Conservation (phyloP, 2,888 invertebrate genomes). For the Cremastinae sp. region DNA sequence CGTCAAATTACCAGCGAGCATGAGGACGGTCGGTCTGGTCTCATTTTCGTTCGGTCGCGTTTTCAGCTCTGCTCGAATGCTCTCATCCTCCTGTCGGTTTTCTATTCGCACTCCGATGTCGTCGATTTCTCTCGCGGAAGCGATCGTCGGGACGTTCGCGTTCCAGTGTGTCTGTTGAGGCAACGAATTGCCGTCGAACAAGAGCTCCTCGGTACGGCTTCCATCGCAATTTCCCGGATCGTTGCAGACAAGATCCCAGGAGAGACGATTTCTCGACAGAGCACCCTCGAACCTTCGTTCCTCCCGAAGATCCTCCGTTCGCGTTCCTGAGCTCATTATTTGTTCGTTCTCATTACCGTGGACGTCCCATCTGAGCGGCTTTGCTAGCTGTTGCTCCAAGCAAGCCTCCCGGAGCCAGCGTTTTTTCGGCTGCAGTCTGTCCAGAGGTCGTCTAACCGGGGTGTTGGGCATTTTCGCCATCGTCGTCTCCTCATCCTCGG, state of each 20-base stretch:
- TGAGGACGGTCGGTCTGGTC: constrained; percentile 82
- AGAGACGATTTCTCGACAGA: constrained; percentile 30
- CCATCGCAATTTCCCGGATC: constrained; percentile 28
- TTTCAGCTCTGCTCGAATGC: neutral
- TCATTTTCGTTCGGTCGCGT: constrained; percentile 77
- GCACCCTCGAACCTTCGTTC: neutral
- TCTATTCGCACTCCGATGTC: neutral
- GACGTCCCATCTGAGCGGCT: constrained; percentile 81
- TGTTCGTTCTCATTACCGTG: constrained; percentile 48
- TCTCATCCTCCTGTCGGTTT: constrained; percentile 4
- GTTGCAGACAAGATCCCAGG: constrained; percentile 47
- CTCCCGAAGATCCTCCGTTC: neutral
- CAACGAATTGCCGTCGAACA: constrained; percentile 37
- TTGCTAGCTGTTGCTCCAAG: constrained; percentile 81
- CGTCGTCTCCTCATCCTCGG: constrained; percentile 75
- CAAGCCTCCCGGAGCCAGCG: constrained; percentile 84
- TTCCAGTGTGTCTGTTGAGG: constrained; percentile 48
- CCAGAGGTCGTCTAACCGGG: constrained; percentile 75
- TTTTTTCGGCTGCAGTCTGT: constrained; percentile 82
- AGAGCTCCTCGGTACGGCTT: constrained; percentile 25
- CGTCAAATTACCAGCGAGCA: constrained; percentile 78
- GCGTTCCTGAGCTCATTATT: neutral
- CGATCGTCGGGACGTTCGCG: neutral
- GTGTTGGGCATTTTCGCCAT: constrained; percentile 72
- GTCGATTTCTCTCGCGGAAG: neutral